Evolutionary conservation across 2,113 vertebrate species (phyloP).

Genomic region (Leptocoma aspasia): DNA sequence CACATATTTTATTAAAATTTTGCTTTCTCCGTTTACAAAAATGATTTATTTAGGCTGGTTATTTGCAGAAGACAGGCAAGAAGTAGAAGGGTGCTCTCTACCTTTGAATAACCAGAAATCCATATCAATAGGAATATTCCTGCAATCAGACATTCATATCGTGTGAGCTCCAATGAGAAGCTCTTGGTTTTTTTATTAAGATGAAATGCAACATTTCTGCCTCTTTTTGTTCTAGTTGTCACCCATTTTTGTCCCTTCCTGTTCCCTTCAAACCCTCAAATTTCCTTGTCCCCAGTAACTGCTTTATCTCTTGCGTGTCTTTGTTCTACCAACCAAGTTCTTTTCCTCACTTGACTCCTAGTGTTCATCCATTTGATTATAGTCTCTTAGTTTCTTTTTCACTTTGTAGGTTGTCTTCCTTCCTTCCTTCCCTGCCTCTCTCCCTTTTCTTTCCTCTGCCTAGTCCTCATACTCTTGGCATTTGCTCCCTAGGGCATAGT

Average conservation of each 20-base stretch:
- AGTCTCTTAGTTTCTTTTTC: neutral
- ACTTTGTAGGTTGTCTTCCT: too few relatives aligned
- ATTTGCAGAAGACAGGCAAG: neutral
- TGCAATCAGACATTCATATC: neutral
- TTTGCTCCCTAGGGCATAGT: neutral
- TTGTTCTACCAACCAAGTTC: neutral
- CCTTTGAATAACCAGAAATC: neutral
- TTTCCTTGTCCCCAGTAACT: neutral
- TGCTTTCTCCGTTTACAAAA: neutral
- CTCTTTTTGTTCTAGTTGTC: neutral
- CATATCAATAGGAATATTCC: neutral
- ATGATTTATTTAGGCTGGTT: neutral
- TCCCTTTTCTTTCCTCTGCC: neutral
- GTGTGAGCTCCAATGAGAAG: neutral
- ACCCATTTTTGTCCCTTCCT: neutral
- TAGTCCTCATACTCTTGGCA: neutral
- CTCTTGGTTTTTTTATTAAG: neutral
- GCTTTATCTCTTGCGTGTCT: neutral
- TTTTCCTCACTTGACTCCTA: neutral
- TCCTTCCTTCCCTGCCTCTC: neutral
- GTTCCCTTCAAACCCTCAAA: neutral
- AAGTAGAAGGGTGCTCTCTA: neutral
- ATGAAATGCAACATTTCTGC: neutral
- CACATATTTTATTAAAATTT: neutral
- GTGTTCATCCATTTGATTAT: neutral